A percentile compares a stretch with the other conserved stretches of the same genome.
Evolutionary conservation across 1,140 invertebrate genomes (phyloP).

Genomic region (Scylla paramamosain): DNA sequence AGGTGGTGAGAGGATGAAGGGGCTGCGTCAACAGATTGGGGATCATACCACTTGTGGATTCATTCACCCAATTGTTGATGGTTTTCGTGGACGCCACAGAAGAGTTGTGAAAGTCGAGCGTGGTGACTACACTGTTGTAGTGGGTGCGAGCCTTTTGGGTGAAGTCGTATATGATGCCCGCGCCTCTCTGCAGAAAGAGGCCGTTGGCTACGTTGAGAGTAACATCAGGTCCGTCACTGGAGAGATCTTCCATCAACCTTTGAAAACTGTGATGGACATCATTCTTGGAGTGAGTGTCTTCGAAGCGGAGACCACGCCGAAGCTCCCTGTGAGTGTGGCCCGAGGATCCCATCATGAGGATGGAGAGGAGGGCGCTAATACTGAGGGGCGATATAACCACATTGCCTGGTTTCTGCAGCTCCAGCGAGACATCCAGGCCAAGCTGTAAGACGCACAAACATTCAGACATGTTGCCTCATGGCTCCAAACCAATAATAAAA

Average conservation of each 20-base stretch:
- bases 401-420: slow-evolving; percentile 81
- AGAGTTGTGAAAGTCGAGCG: slow-evolving; percentile 84
- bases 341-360: slow-evolving; percentile 82
- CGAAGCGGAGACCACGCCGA: slow-evolving; percentile 74
- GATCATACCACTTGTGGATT: slow-evolving; percentile 87
- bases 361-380: slow-evolving; percentile 87
- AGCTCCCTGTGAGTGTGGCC: slow-evolving; percentile 78
- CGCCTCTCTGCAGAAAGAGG: slow-evolving; percentile 63
- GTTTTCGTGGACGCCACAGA: slow-evolving; percentile 81
- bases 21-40: slow-evolving; percentile 83
- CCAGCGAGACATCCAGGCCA: slow-evolving; percentile 40
- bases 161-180: slow-evolving; percentile 62
- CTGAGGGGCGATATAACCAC: slow-evolving; percentile 90
- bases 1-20: slow-evolving; percentile 81
- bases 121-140: slow-evolving; percentile 85
- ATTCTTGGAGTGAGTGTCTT: slow-evolving; percentile 45
- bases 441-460: slow-evolving; percentile 38
- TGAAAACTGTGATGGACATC: slow-evolving; percentile 62
- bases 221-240: not conserved
- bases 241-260: slow-evolving; percentile 43
- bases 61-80: slow-evolving; percentile 88
- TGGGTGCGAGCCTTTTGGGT: slow-evolving; percentile 78
- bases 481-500: not conserved
- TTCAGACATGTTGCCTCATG: not conserved
- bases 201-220: slow-evolving; percentile 67